These are phyloP conservation scores for Hydrozoanthus tunicans DNA, from an alignment of 64 coral and sea anemone species.

Conservation along the genomic window DNA sequence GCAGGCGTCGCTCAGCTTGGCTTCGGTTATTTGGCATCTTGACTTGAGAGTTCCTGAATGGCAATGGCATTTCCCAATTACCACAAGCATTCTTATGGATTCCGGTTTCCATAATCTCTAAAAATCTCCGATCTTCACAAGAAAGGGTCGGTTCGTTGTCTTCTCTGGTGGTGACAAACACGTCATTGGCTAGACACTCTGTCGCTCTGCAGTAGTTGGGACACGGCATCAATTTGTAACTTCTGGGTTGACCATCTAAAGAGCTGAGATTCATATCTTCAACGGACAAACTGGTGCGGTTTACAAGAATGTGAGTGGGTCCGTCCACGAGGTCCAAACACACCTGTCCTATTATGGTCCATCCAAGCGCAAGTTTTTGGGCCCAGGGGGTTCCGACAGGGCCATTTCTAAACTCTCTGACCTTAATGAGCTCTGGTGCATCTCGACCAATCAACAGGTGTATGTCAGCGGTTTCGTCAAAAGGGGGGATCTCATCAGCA, in stretches of 20 bases:
- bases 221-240: neutral
- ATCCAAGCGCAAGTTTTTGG: neutral
- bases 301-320: neutral
- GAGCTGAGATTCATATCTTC: neutral
- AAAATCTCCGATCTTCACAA: neutral
- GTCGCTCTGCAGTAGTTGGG: neutral
- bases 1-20: neutral
- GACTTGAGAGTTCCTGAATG: neutral
- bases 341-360: constrained; percentile 5
- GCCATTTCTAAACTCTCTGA: neutral
- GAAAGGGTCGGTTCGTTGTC: too few relatives aligned
- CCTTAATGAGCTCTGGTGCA: constrained; percentile 1
- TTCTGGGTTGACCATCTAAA: neutral
- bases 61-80: neutral
- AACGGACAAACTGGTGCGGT: neutral
- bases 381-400: neutral
- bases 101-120: neutral
- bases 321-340: constrained; percentile 3
- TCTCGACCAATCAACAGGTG: neutral
- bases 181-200: neutral
- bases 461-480: constrained; percentile 3
- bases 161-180: neutral
- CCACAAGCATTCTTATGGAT: neutral
- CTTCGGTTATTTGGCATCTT: neutral
- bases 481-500: neutral